These are phyloP conservation scores for Leucoraja ocellata DNA, from an alignment of 2,797 vertebrate genomes.

Conservation along the genomic window DNA sequence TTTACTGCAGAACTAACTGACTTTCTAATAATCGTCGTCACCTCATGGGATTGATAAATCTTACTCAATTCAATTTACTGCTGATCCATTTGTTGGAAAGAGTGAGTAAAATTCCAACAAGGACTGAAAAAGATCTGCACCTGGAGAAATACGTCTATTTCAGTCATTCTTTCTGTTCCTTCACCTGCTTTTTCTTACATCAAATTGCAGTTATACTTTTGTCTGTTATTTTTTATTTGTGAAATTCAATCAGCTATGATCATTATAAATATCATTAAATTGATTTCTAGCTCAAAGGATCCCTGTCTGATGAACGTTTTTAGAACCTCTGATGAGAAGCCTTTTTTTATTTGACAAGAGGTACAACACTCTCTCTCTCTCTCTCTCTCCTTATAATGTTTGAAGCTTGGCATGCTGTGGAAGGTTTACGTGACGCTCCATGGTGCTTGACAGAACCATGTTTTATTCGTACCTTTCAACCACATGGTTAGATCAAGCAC, in stretches of 20 bases:
- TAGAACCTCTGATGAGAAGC: too few relatives aligned
- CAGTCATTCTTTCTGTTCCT: background rate
- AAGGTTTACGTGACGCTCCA: slow-evolving; percentile 94
- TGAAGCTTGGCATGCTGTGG: slow-evolving; percentile 89
- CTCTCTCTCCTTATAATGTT: slow-evolving; percentile 41
- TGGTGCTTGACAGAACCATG: slow-evolving; percentile 99
- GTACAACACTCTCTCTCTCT: background rate
- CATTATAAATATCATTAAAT: background rate
- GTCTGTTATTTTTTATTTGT: background rate
- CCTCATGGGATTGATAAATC: background rate
- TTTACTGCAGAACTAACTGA: background rate
- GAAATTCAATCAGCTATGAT: slow-evolving; percentile 9
- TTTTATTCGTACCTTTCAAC: slow-evolving; percentile 95
- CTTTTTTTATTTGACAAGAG: slow-evolving; percentile 4
- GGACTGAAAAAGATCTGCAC: background rate
- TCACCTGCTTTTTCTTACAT: background rate
- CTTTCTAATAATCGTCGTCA: background rate
- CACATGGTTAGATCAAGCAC: slow-evolving; percentile 99
- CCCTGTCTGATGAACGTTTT: background rate
- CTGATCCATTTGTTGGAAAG: slow-evolving; percentile 14
- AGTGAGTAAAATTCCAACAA: slow-evolving; percentile 24
- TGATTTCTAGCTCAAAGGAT: background rate
- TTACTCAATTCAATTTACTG: slow-evolving; percentile 23
- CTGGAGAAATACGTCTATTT: background rate
- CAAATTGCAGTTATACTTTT: background rate